Evolutionary conservation across 2,888 invertebrate species (phyloP).

Genomic region (Rotaria sp.): DNA sequence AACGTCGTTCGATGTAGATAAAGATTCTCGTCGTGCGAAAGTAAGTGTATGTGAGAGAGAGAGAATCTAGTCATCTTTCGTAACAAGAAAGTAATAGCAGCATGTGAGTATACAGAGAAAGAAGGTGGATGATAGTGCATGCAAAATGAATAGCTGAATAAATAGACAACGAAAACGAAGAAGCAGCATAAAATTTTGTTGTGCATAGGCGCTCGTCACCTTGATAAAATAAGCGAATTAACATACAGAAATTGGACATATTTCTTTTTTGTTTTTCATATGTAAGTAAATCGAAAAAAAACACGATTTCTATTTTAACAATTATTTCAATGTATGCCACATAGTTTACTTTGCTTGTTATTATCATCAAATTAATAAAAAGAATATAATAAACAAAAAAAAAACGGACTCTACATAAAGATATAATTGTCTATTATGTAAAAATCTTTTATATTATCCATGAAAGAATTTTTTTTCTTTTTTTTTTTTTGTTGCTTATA

Average conservation of each 20-base stretch:
- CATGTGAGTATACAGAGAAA: slow-evolving; percentile 24
- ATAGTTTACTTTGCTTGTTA: no score
- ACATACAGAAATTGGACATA: neutral
- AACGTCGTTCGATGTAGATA: neutral
- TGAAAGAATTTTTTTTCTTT: no score
- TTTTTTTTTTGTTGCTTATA: neutral
- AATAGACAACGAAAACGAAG: slow-evolving; percentile 15
- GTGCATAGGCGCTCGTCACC: neutral
- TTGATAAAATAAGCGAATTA: neutral
- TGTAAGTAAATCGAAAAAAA: neutral
- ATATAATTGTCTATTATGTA: no score
- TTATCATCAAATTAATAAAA: no score
- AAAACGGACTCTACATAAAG: no score
- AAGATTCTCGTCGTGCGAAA: slow-evolving; percentile 24
- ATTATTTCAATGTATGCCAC: no score
- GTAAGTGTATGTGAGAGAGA: neutral
- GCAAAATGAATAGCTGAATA: slow-evolving; percentile 15
- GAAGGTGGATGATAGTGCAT: slow-evolving; percentile 15
- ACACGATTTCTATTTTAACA: no score
- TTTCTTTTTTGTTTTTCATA: neutral
- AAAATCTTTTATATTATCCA: no score
- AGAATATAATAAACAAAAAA: no score
- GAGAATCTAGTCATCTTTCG: slow-evolving; percentile 11
- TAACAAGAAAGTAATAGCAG: slow-evolving; percentile 2
- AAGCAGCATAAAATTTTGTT: neutral